phyloP scores from a whole-genome alignment of 2,113 vertebrate genomes.

The Brachypteracias leptosomus region DNA sequence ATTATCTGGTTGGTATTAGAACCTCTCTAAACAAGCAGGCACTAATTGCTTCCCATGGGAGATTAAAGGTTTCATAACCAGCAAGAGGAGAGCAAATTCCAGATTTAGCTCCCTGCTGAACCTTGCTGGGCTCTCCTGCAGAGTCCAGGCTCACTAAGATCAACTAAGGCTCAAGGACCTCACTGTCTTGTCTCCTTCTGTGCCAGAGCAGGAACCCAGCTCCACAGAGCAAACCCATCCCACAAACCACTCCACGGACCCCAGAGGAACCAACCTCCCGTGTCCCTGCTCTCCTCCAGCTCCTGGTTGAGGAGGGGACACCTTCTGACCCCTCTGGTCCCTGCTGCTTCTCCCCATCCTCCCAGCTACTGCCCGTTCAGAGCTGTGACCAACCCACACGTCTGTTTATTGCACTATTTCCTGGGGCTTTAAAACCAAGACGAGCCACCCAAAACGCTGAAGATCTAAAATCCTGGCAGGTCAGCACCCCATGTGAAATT shows the following conservation, averaged over 20 bases:
- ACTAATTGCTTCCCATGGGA: background rate
- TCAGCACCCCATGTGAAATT: background rate
- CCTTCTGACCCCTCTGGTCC: too few species aligned
- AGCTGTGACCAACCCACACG: background rate
- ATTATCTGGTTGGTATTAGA: background rate
- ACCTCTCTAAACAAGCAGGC: background rate
- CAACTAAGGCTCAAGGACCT: background rate
- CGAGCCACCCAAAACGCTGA: background rate
- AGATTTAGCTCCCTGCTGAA: background rate
- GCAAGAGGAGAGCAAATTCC: background rate
- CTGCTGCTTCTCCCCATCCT: background rate
- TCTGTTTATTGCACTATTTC: background rate
- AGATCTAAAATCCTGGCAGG: background rate
- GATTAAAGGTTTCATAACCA: background rate
- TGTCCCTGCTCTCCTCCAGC: background rate
- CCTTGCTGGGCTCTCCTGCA: background rate
- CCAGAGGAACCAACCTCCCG: background rate
- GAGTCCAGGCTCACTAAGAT: background rate
- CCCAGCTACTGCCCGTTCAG: background rate
- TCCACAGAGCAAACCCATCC: background rate
- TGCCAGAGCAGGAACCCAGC: background rate
- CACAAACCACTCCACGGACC: background rate
- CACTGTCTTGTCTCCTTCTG: too few species aligned
- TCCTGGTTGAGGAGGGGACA: background rate
- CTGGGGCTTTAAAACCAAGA: background rate